Base-by-base conservation (phyloP, 2,113 vertebrate genomes). In the Peromyscus polionotus region DNA sequence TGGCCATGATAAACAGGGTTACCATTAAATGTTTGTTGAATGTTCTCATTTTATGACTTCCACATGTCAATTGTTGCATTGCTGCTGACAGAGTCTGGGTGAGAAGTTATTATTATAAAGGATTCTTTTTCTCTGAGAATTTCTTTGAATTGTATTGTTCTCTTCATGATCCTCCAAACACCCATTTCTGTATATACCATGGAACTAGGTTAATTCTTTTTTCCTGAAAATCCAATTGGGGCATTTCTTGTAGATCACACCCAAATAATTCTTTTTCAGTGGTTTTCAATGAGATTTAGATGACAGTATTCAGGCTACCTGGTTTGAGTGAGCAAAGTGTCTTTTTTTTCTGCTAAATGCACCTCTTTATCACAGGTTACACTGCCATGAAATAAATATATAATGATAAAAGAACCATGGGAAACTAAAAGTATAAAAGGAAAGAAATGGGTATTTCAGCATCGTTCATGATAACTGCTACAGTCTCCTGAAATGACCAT, bases 211-310 rank as follows among this genome's bases (percentile, higher is more conserved):
- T 13, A 20, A 59, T n/a, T 93, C 90, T 80, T 76, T 65, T 28
- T 28, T 24, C 42, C 81, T 24, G 22, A 65, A 91, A 96, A 85
- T 48, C 5, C 70, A 87, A 7, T 7, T 81, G 24, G 10, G 10
- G 13, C 3, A 63, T 70, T 91, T 93, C 87, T 89, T 57, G 59
- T 51, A 89, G 17, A 81, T 17, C 76, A 5, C 6, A 22, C 72
- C 0, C 16, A 75, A 22, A 16, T 57, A 3, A 87, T 0, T 39
- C n/a, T 91, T 88, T 73, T 17, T 63, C 45, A 11, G 51, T 72
- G 54, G 42, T 81, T 93, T 93, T 77, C 24, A 26, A 48, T 36
- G 36, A 84, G 4, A 88, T 88, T 86, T 90, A 90, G 75, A 88
- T 88, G 26, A 85, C 3, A 54, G 10, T 14, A 19, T 61, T 42